Conservation (phyloP, 1,140 invertebrate genomes). For the Hirudo medicinalis region DNA sequence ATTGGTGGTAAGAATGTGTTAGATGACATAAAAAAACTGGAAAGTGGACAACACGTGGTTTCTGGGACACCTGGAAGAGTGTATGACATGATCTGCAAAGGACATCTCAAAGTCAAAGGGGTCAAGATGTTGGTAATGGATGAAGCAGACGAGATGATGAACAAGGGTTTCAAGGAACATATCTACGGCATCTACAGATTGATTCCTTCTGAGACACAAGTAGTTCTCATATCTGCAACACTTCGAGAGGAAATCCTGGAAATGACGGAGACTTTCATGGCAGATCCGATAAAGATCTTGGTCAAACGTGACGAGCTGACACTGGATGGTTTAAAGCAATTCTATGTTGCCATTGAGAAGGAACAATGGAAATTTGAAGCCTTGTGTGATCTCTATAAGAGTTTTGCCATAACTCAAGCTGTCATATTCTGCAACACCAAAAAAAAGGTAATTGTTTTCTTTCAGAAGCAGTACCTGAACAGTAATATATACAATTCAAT, state of each 20-base stretch:
- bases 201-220: conserved; percentile 88
- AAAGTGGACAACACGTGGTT: conserved; percentile 96
- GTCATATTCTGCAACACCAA: conserved; percentile 99
- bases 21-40: conserved; percentile 93
- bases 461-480: background rate
- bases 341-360: conserved; percentile 95
- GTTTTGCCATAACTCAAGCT: conserved; percentile 93
- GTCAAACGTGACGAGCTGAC: conserved; percentile 99
- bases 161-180: conserved; percentile 97
- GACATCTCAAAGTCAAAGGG: conserved; percentile 78
- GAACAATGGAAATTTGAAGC: conserved; percentile 97
- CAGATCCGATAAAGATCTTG: conserved; percentile 91
- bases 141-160: conserved; percentile 99
- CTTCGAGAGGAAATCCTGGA: conserved; percentile 97
- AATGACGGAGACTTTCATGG: conserved; percentile 99
- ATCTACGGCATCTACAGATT: conserved; percentile 99
- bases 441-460: conserved; percentile 62
- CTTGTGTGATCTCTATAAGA: conserved; percentile 80
- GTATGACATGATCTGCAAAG: conserved; percentile 91
- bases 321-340: conserved; percentile 97
- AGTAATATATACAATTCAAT: background rate
- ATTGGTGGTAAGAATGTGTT: conserved; percentile 96
- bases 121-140: conserved; percentile 98
- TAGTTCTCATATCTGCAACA: conserved; percentile 88
- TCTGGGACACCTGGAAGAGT: conserved; percentile 94